Conservation (phyloP, 2,797 vertebrate species). For the Protonibea diacanthus region DNA sequence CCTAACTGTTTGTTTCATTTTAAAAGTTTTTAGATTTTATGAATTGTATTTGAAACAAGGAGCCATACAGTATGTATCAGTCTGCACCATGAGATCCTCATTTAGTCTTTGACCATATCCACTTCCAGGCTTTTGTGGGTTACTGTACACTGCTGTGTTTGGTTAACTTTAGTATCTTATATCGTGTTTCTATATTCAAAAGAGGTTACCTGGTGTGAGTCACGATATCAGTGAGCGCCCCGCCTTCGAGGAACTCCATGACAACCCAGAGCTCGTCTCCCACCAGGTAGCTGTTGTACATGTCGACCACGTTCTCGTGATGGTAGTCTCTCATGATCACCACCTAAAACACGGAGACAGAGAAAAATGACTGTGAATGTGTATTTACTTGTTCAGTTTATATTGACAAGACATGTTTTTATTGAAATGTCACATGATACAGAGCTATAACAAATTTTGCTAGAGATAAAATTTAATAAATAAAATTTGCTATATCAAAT, state of each 20-base stretch:
- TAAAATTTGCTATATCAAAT: not conserved
- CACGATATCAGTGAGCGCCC: constrained; percentile 95
- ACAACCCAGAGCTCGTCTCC: constrained; percentile 98
- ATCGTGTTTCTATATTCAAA: not conserved
- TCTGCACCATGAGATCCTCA: no score
- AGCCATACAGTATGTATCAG: no score
- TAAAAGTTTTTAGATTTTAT: not conserved
- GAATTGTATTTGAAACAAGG: not conserved
- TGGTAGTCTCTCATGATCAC: constrained; percentile 99
- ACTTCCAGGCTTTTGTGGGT: not conserved
- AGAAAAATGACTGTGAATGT: not conserved
- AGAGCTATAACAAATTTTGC: no score
- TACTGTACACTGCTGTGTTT: not conserved
- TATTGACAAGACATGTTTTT: not conserved
- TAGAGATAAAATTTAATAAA: not conserved
- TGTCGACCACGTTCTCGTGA: constrained; percentile 97
- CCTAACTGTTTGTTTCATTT: not conserved
- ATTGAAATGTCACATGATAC: not conserved
- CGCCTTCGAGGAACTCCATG: constrained; percentile 98
- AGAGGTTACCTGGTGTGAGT: constrained; percentile 92
- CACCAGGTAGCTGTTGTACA: constrained; percentile 99
- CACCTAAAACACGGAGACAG: constrained; percentile 83
- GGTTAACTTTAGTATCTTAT: not conserved
- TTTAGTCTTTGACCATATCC: not conserved
- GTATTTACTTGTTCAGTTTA: not conserved